Evolutionary conservation across 2,888 invertebrate species (phyloP).

Genomic region (Drosophila borealis): DNA sequence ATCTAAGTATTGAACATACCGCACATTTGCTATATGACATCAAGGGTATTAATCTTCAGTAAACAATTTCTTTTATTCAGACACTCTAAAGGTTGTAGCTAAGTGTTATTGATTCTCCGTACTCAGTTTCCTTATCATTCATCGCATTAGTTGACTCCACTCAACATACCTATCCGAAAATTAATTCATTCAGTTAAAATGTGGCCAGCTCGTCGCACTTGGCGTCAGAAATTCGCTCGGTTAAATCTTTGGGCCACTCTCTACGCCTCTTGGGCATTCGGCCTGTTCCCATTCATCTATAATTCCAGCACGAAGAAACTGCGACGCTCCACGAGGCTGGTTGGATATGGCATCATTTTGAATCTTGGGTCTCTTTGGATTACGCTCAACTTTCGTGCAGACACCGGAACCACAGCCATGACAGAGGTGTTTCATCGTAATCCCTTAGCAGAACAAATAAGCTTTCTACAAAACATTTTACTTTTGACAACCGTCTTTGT

Average conservation of each 20-base stretch:
- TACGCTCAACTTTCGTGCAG: neutral
- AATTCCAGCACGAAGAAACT: slow-evolving; percentile 8
- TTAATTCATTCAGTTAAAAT: slow-evolving; percentile 20
- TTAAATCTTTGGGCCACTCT: slow-evolving; percentile 28
- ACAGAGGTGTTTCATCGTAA: slow-evolving; percentile 27
- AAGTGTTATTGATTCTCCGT: slow-evolving; percentile 22
- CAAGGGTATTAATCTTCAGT: no score
- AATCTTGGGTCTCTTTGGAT: slow-evolving; percentile 7
- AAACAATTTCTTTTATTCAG: no score
- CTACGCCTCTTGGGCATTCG: slow-evolving; percentile 51
- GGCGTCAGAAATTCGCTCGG: slow-evolving; percentile 32
- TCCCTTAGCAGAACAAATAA: slow-evolving; percentile 20
- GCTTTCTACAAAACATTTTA: slow-evolving; percentile 1
- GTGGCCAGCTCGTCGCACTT: slow-evolving; percentile 36
- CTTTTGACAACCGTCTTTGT: slow-evolving; percentile 14
- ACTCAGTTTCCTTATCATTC: neutral
- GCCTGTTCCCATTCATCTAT: slow-evolving; percentile 56
- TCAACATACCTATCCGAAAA: neutral
- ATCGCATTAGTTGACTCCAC: neutral
- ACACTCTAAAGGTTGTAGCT: neutral
- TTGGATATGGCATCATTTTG: slow-evolving; percentile 37
- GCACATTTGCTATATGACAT: no score
- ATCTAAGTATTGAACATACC: no score
- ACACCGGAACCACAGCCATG: neutral
- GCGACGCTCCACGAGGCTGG: slow-evolving; percentile 30